Base-by-base conservation (phyloP, 2,113 vertebrate genomes). In the Gymnorhina tibicen region DNA sequence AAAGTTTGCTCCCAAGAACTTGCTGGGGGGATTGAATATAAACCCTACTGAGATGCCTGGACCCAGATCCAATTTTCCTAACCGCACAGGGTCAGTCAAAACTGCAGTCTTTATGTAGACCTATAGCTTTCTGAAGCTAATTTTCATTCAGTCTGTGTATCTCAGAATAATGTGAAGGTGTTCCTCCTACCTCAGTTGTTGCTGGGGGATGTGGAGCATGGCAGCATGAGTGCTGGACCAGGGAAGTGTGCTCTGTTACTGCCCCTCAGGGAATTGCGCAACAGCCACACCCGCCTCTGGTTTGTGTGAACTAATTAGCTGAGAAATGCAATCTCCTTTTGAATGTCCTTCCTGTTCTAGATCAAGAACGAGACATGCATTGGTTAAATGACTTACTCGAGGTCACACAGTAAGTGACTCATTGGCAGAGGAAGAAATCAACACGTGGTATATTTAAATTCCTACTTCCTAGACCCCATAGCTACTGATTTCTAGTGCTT, bases 291-390 rank as follows among this genome's bases (percentile, higher is more conserved):
- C 30, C 17, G 22, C 53, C 32, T 49, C 47, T 56, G 69, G 10
- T n/a, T 74, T 44, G 37, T 35, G 55, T 18, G 60, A 77, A 53
- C 46, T 89, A 41, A 92, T 75, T 6, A 83, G 55, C 46, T 73
- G 81, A 74, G 88, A 74, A 53, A 89, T 35, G 64, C 81, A 75
- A 56, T 30, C 86, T 52, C 58, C 44, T 72, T 87, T 39, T 18
- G 16, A 83, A 63, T 62, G 91, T 56, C 79, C 81, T 93, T 94
- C 94, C 93, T 94, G 81, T 68, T 94, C 56, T n/a, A 62, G 82
- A 89, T 66, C 80, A 64, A 44, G 70, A 87, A 81, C 32, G 58
- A 92, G 60, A 33, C 86, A n/a, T 10, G 39, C 17, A n/a, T 53
- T 55, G 84, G 73, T 79, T 82, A 56, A 79, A 52, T 66, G 52